These are phyloP conservation scores for Cheilosia vernalis DNA, from an alignment of 2,888 invertebrate genomes.

Conservation along the genomic window DNA sequence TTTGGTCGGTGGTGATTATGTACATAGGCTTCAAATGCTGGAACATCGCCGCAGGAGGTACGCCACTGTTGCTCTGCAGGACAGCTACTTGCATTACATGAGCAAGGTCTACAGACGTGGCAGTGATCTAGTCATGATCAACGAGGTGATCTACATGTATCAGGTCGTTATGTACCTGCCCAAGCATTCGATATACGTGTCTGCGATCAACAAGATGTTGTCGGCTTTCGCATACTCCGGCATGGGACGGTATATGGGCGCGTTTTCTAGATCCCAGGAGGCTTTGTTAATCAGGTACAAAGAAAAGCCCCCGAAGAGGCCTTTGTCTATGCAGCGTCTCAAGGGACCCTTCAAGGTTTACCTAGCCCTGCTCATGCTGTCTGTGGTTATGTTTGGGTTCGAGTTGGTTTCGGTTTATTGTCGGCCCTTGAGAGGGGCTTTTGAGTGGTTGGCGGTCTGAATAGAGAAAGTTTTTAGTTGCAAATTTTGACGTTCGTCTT, in stretches of 20 bases:
- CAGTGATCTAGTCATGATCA: constrained; percentile 77
- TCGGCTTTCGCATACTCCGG: constrained; percentile 77
- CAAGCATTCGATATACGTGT: constrained; percentile 77
- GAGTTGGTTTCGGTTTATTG: constrained; percentile 58
- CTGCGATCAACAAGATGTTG: constrained; percentile 77
- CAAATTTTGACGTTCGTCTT: too few relatives aligned
- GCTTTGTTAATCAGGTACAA: neutral
- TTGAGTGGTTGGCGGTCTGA: neutral
- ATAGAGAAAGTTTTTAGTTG: too few relatives aligned
- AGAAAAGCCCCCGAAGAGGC: neutral
- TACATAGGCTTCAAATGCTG: neutral
- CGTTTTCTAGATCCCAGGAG: neutral
- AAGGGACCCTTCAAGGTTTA: constrained; percentile 64
- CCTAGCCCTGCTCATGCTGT: constrained; percentile 2
- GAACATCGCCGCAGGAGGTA: neutral
- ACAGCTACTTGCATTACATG: constrained; percentile 78
- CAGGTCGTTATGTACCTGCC: constrained; percentile 79
- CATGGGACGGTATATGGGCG: constrained; percentile 71
- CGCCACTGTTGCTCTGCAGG: constrained; percentile 72
- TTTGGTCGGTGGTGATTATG: neutral
- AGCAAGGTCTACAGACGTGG: constrained; percentile 46
- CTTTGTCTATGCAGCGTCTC: constrained; percentile 43
- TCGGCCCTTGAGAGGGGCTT: neutral
- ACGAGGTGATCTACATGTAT: constrained; percentile 78
- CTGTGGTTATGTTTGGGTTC: constrained; percentile 65